A percentile compares a stretch with the other conserved stretches of the same genome.
These are phyloP conservation scores for Drosophila repletoides DNA, from an alignment of 1,140 invertebrate species.

Conservation along the genomic window DNA sequence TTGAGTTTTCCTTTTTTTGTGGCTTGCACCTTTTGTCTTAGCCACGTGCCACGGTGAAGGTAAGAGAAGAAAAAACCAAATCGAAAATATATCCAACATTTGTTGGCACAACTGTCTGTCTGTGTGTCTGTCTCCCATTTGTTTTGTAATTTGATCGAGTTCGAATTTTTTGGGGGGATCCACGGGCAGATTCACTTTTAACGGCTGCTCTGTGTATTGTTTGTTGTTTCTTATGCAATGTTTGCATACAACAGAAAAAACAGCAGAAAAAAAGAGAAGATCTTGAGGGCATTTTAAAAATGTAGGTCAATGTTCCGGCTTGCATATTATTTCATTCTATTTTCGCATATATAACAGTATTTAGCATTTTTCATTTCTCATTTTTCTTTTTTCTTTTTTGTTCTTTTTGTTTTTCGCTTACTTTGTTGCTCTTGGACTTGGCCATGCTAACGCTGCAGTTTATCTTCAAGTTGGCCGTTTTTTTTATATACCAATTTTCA, in stretches of 20 bases:
- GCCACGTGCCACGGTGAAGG: slow-evolving; percentile 64
- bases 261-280: slow-evolving; percentile 1
- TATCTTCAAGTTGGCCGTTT: slow-evolving; percentile 23
- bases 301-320: slow-evolving; percentile 68
- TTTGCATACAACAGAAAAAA: slow-evolving; percentile 54
- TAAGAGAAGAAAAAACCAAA: slow-evolving; percentile 27
- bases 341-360: slow-evolving; percentile 73
- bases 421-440: slow-evolving; percentile 73
- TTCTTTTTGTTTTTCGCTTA: slow-evolving; percentile 33
- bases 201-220: slow-evolving; percentile 25
- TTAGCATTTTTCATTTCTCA: slow-evolving; percentile 25
- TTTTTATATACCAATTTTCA: slow-evolving; percentile 25
- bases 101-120: slow-evolving; percentile 80
- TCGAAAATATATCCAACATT: slow-evolving; percentile 56
- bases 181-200: slow-evolving; percentile 62
- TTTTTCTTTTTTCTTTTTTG: background rate
- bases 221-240: slow-evolving; percentile 73
- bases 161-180: slow-evolving; percentile 7
- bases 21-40: slow-evolving; percentile 72
- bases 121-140: slow-evolving; percentile 37
- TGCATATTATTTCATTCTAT: slow-evolving; percentile 35
- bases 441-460: slow-evolving; percentile 67
- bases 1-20: slow-evolving; percentile 62
- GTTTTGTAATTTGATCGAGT: slow-evolving; percentile 67
- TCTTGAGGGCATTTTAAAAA: slow-evolving; percentile 33